Base-by-base conservation (phyloP, 2,888 invertebrate species). In the Loripinus fragilis region DNA sequence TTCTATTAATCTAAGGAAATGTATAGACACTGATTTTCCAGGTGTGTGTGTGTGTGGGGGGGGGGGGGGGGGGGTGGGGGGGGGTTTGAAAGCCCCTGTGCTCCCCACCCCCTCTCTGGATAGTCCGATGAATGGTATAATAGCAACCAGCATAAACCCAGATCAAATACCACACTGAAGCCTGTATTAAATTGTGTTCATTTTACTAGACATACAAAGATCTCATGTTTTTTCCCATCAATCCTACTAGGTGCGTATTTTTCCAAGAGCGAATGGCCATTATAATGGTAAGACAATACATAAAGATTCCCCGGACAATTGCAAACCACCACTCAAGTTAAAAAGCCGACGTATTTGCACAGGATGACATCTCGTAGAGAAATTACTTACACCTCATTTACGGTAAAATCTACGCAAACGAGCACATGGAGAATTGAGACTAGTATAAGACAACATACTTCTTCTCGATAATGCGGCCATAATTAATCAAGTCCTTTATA, bases 401-500 rank as follows among this genome's bases (percentile, higher is more conserved):
- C 83, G 75, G 78, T 41, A 23, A 77, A 74, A 81, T 81, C 80
- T 74, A 76, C 78, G 67, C 71, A 80, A 81, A 81, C 69, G 80
- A 68, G 74, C 71, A 68, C 45, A 33, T 20, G 0, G 72, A 83
- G 76, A 66, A 72, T 75, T 78, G 65, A 42, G 42, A 64, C 68
- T 64, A 71, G 76, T 78, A 81, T 83, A 74, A 83, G 75, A 80
- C 83, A 76, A 52, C 66, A 52, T 42, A 73, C 80, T 78, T 72
- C 73, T 73, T 41, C 35, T 38, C 28, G 28, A 76, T 79, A 83
- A 83, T 83, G 83, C 78, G 80, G 78, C 74, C 83, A 72, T 83
- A 83, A 83, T 83, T 83, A 83, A 83, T 83, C 83, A 80, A 83
- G 80, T 80, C 78, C 80, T 80, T 81, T 78, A 83, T 81, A 75